These are phyloP conservation scores for Standfussiana lucernea DNA, from an alignment of 2,888 invertebrate genomes.

Conservation along the genomic window DNA sequence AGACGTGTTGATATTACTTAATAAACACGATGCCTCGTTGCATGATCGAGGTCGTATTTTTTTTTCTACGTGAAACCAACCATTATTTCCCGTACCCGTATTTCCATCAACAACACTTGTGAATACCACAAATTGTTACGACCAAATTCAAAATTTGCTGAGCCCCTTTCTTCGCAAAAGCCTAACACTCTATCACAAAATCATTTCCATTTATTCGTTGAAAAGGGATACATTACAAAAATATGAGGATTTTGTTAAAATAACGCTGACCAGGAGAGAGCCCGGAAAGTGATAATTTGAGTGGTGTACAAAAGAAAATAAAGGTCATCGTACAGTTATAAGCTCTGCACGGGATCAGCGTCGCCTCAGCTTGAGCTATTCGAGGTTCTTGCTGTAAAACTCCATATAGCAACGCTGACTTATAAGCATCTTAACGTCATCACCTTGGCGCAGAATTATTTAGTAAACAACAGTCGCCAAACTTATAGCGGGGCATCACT, in stretches of 20 bases:
- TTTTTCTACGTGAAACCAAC: neutral
- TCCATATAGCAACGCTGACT: too few species aligned
- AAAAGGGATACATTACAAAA: slow-evolving; percentile 12
- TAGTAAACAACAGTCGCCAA: neutral
- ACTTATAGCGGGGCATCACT: neutral
- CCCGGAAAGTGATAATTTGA: slow-evolving; percentile 42
- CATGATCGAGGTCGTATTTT: neutral
- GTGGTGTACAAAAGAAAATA: slow-evolving; percentile 20
- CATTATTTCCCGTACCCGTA: neutral
- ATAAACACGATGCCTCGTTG: too few species aligned
- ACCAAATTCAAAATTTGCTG: neutral
- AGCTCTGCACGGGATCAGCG: too few species aligned
- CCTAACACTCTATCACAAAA: neutral
- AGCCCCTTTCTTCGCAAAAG: neutral
- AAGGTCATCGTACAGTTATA: neutral
- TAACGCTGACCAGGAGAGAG: slow-evolving; percentile 11
- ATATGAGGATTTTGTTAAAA: slow-evolving; percentile 26
- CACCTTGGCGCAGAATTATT: neutral
- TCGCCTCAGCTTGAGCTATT: too few species aligned
- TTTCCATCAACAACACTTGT: neutral
- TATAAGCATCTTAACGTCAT: neutral
- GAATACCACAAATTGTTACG: neutral
- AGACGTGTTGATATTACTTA: too few species aligned
- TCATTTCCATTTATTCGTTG: neutral
- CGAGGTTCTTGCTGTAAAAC: too few species aligned